Evolutionary conservation across 2,888 invertebrate genomes (phyloP), one percentile per base, ranked within the genome.

Genomic region (Euplexia lucipara): DNA sequence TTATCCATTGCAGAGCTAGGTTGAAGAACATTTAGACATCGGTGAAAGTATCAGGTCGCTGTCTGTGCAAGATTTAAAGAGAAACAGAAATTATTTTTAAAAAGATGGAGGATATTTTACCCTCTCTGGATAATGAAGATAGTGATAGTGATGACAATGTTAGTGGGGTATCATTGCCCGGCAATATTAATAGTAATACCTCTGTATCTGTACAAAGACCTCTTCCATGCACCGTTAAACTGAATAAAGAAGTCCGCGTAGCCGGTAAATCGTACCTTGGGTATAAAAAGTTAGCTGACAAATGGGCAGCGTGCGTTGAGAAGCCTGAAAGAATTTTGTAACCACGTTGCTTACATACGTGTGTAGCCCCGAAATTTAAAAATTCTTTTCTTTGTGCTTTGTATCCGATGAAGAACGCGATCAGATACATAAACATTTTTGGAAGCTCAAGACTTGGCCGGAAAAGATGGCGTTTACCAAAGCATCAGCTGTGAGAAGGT

Each of bases 221-320:
- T n/a, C n/a, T n/a, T n/a, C n/a, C n/a, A n/a, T n/a, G n/a, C n/a
- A n/a, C 44, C 22, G 44, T 20, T 20, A 44, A 44, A 44, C 10
- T 18, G 42, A 44, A 44, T 18, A 30, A 47, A 47, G 8, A 26
- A 26, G 26, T n/a, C 30, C 30, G 47, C 14, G 47, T 30, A 16
- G 47, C 47, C 14, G 47, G 30, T 47, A 47, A 47, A 30, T 30
- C 47, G 22, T 44, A 44, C 22, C 47, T 47, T 47, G 47, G 47
- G 30, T 47, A 47, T 47, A 47, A 47, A 47, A 30, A 47, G 47
- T 47, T 47, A 47, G 47, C 47, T 47, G 47, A 30, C 47, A 47
- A 47, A 47, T 45, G 22, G 44, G 22, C 22, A 44, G 44, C 44
- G 44, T n/a, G n/a, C n/a, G n/a, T n/a, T n/a, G n/a, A n/a, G n/a